These are phyloP conservation scores for Leptinotarsa juncta DNA, from an alignment of 2,888 invertebrate species.

Conservation along the genomic window DNA sequence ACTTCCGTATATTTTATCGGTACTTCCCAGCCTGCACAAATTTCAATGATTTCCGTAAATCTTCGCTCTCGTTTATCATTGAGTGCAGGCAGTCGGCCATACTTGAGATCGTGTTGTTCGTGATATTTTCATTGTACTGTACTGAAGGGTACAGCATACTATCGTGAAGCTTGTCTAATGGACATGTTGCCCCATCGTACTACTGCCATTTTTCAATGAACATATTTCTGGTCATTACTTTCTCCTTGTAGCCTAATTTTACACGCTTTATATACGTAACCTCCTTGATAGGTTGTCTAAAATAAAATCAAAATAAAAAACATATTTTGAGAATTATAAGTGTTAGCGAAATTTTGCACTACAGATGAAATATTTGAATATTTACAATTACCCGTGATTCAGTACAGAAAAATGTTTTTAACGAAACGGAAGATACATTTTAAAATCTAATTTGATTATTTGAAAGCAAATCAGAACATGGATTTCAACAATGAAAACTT, in stretches of 20 bases:
- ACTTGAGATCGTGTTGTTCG: conserved; percentile 21
- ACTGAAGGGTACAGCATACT: conserved; percentile 34
- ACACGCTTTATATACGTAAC: too few relatives aligned
- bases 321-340: too few relatives aligned
- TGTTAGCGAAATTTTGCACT: too few relatives aligned
- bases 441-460: too few relatives aligned
- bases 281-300: too few relatives aligned
- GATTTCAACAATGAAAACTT: too few relatives aligned
- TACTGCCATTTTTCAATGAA: conserved; percentile 30
- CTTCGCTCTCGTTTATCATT: background rate
- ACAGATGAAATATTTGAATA: too few relatives aligned
- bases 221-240: conserved; percentile 9
- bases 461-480: too few relatives aligned
- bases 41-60: conserved; percentile 9
- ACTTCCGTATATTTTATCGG: conserved; percentile 30
- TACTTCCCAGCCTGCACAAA: conserved; percentile 39
- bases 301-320: too few relatives aligned
- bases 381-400: too few relatives aligned
- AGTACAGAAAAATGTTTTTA: too few relatives aligned
- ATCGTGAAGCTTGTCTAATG: conserved; percentile 31
- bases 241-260: background rate
- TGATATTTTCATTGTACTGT: conserved; percentile 27
- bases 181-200: conserved; percentile 24
- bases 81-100: conserved; percentile 28
- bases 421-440: too few relatives aligned